A percentile compares a stretch with the other conserved stretches of the same genome.
Evolutionary conservation across 2,888 invertebrate genomes (phyloP).

Genomic region (Altica lythri): DNA sequence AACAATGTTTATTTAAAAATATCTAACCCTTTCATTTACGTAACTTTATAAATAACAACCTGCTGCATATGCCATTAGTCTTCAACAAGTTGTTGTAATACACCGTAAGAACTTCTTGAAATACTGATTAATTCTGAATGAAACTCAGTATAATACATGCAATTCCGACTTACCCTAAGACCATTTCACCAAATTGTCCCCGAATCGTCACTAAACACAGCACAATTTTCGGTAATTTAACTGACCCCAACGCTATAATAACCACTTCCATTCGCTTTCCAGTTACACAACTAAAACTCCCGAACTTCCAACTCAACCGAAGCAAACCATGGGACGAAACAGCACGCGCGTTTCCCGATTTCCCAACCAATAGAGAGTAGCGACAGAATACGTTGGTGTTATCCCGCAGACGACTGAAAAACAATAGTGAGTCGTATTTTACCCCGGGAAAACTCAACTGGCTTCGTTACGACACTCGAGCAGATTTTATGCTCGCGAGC

Average conservation of each 20-base stretch:
- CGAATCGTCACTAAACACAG: background rate
- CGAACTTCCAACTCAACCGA: background rate
- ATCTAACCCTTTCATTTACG: too few species aligned
- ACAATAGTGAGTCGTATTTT: slow-evolving; percentile 12
- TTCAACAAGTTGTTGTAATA: slow-evolving; percentile 15
- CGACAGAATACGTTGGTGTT: slow-evolving; percentile 9
- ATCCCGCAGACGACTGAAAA: slow-evolving; percentile 9
- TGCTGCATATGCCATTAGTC: too few species aligned
- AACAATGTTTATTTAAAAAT: too few species aligned
- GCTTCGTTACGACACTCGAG: slow-evolving; percentile 8
- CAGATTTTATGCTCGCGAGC: slow-evolving; percentile 6
- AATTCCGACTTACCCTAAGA: background rate
- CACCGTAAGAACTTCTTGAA: too few species aligned
- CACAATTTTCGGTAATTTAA: background rate
- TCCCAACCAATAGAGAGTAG: slow-evolving; percentile 11
- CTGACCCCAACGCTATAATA: background rate
- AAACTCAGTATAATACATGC: background rate
- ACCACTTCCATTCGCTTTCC: background rate
- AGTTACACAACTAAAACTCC: slow-evolving; percentile 6
- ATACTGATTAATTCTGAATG: background rate
- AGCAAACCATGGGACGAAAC: background rate
- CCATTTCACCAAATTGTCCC: background rate
- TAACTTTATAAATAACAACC: too few species aligned
- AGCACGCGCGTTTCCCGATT: slow-evolving; percentile 4
- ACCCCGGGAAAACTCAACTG: slow-evolving; percentile 21